Conservation (phyloP, 2,888 invertebrate genomes). For the Incurvaria masculella region DNA sequence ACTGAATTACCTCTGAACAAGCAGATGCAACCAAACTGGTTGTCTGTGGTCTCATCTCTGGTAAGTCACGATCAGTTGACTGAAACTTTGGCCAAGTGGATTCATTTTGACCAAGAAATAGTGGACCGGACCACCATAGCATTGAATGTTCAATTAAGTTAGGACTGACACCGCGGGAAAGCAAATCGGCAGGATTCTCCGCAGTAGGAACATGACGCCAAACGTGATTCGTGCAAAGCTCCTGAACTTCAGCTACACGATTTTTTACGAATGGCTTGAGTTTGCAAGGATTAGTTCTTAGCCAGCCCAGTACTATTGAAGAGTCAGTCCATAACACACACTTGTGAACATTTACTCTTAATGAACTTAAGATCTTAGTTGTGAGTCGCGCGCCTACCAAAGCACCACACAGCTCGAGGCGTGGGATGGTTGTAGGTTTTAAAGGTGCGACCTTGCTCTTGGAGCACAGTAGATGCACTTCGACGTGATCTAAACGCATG, state of each 20-base stretch:
- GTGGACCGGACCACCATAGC: too few relatives aligned
- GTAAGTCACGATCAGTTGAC: too few relatives aligned
- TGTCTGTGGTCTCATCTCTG: too few relatives aligned
- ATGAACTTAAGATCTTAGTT: not conserved
- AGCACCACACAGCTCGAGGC: not conserved
- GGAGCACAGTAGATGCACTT: constrained; percentile 1
- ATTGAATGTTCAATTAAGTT: too few relatives aligned
- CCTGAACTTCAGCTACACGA: constrained; percentile 3
- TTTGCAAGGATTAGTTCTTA: too few relatives aligned
- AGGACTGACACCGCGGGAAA: constrained; percentile 6
- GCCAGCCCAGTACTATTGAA: too few relatives aligned
- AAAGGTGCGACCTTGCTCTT: constrained; percentile 6
- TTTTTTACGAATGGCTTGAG: constrained; percentile 3
- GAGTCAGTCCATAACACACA: too few relatives aligned
- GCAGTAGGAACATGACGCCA: constrained; percentile 2
- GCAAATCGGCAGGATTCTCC: constrained; percentile 6
- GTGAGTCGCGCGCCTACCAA: not conserved
- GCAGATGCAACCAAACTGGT: too few relatives aligned
- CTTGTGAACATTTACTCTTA: not conserved
- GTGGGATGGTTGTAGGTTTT: constrained; percentile 5
- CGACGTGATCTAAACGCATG: not conserved
- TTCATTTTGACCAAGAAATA: too few relatives aligned
- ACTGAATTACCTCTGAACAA: too few relatives aligned
- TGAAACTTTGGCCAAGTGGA: too few relatives aligned
- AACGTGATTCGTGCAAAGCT: not conserved